Base-by-base conservation (phyloP, 2,888 invertebrate genomes). In the Oasisia sp. region DNA sequence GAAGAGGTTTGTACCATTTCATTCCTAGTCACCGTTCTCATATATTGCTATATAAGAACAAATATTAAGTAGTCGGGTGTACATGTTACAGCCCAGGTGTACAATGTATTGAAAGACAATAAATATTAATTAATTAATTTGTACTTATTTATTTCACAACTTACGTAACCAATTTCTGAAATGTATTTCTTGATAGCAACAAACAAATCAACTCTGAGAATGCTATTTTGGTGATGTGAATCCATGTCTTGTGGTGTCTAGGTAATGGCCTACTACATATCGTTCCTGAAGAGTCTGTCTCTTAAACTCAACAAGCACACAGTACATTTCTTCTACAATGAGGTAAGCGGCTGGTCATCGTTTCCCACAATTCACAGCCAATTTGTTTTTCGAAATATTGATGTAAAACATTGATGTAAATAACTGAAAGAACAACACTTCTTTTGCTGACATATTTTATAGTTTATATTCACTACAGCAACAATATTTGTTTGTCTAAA, bases 251-350 rank as follows among this genome's bases (percentile, higher is more conserved):
- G 9, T 14, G 5, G 14, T 19, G 19, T 74, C 19, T 94, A 97
- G 97, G 96, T 99, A 91, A 99, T 99, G 99, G 99, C 99, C 1
- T 99, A 99, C 96, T 99, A 99, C 96, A 99, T 99, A 96, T 99
- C 99, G 91, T 99, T 99, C 96, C 97, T 99, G 94, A 99, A 99
- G 97, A 99, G 99, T 0, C 97, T 99, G 92, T 99, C 99, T 95
- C 97, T 99, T 92, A 99, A 99, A 97, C 97, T 99, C 92, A 99
- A 99, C 97, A 98, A 98, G 94, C 99, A 99, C 96, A 99, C 99
- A 1, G 99, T 99, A 95, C 99, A 99, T 96, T 99, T 99, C 97
- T 99, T 99, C 97, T 99, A 99, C 96, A 99, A 99, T 97, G 99
- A 99, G 97, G 99, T 96, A 94, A 94, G 94, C 92, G 2, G 74